Evolutionary conservation across 2,888 invertebrate species (phyloP), one percentile per base, ranked within the genome.

Genomic region (Lymantria dispar): DNA sequence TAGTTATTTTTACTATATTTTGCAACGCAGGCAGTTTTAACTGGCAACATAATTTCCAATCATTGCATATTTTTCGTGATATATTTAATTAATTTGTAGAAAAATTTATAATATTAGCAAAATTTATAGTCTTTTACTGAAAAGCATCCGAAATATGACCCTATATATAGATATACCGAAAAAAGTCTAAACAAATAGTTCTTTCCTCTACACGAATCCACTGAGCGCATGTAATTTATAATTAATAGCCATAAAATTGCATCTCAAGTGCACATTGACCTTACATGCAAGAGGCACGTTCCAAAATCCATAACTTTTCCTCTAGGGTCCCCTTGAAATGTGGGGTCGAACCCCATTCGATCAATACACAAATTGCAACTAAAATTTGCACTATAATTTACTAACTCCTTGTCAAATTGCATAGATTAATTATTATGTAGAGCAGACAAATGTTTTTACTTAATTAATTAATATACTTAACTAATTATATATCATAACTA

Each of bases 361-460:
- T 84, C 78, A 76, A 77, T 72, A 75, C 73, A 74, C 75, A 83
- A 85, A 85, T 85, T 85, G 79, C 83, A 75, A 77, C 72, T 73
- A 8, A 79, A 76, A 22, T 70, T 71, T 64, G 69, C 64, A 49
- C 58, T 64, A 69, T 68, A 65, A 75, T 74, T 72, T 70, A 68
- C 63, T 58, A 22, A 47, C 64, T 64, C 62, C 58, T 58, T 43
- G 54, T 49, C 54, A 53, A 51, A 15, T 45, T 8, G n/a, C 52
- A 56, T 13, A 66, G 70, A 64, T 51, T 43, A 55, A 44, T 37
- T 39, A 42, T 33, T 11, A 14, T 40, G 9, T 40, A 40, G 33
- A 33, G 8, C 11, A 13, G 15, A 1, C 10, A 13, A 33, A 12
- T 30, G 31, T 31, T 13, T 43, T 10, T 42, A 42, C 1, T 7